Evolutionary conservation across 2,888 invertebrate species (phyloP), one percentile per base, ranked within the genome.

Genomic region (Drosophila acutilabella): DNA sequence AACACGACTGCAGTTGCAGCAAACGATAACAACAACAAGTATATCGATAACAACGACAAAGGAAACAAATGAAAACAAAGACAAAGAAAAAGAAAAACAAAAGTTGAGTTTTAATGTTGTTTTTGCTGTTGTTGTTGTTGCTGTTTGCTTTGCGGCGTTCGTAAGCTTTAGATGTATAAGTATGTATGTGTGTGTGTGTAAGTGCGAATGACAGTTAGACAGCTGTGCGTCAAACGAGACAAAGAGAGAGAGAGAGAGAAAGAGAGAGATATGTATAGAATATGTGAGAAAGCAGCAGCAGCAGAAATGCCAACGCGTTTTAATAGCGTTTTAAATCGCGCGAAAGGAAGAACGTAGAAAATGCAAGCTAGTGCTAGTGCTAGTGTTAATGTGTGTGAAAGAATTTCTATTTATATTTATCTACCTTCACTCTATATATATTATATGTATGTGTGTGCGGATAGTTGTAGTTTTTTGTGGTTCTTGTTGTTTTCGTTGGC

Each of bases 171-270:
- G 23, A 38, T 38, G 30, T 7, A 23, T 40, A 20, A 18, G 42
- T 20, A 14, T 41, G 18, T 59, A 42, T 14, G 52, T 50, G 36
- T 57, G 57, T 50, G 33, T 48, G 51, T 41, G 62, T 26, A 13
- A 20, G 69, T 74, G 61, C 78, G 60, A 71, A 74, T 83, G 84
- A 78, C 75, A 76, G 70, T 69, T 72, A 71, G 73, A 74, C 72
- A 69, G 84, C 78, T 77, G 68, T 69, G 73, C 72, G 60, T 77
- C 62, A 65, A 70, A 50, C 57, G 53, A 62, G 47, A 44, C 64
- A 57, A 20, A 60, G 48, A 59, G 20, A 51, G 33, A 62, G 48
- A 64, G 40, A 50, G 51, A 44, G 40, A 52, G 30, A 72, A 6
- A 57, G 38, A 30, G 26, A 61, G 26, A 57, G n/a, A 64, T 23